Evolutionary conservation across 2,113 vertebrate species (phyloP).

Genomic region (Sceloporus undulatus): DNA sequence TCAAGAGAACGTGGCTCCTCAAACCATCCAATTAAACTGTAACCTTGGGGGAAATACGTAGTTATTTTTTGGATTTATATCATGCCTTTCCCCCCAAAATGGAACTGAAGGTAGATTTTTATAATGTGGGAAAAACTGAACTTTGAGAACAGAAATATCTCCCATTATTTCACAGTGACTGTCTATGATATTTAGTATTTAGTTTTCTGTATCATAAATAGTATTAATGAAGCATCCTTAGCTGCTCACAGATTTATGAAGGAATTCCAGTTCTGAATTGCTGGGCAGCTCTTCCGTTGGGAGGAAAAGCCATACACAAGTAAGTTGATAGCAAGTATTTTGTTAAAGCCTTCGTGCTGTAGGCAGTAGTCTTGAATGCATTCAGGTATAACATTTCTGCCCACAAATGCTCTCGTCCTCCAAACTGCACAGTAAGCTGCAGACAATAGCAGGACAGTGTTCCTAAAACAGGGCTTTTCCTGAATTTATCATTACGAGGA

Average conservation of each 20-base stretch:
- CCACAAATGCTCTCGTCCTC: not conserved
- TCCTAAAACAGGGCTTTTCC: not conserved
- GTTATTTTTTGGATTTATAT: too few relatives aligned
- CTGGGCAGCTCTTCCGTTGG: constrained; percentile 95
- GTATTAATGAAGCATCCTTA: constrained; percentile 55
- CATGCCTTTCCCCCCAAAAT: too few relatives aligned
- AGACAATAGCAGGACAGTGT: not conserved
- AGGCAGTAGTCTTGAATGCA: too few relatives aligned
- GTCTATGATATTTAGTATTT: not conserved
- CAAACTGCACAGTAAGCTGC: not conserved
- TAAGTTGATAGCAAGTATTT: constrained; percentile 73
- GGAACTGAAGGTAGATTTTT: too few relatives aligned
- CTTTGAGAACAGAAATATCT: not conserved
- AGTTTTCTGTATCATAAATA: not conserved
- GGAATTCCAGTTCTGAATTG: constrained; percentile 93
- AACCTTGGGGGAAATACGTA: too few relatives aligned
- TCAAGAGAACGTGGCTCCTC: not conserved
- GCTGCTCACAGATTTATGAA: constrained; percentile 88
- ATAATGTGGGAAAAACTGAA: too few relatives aligned
- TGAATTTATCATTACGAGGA: not conserved
- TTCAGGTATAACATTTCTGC: not conserved
- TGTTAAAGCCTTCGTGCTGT: not conserved
- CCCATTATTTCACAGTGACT: not conserved
- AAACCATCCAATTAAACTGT: too few relatives aligned
- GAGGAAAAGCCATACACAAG: constrained; percentile 96